Percentiles rank a stretch among this genome's conserved stretches.
Conservation (phyloP, 2,113 vertebrate species). For the Puffinus mauretanicus region DNA sequence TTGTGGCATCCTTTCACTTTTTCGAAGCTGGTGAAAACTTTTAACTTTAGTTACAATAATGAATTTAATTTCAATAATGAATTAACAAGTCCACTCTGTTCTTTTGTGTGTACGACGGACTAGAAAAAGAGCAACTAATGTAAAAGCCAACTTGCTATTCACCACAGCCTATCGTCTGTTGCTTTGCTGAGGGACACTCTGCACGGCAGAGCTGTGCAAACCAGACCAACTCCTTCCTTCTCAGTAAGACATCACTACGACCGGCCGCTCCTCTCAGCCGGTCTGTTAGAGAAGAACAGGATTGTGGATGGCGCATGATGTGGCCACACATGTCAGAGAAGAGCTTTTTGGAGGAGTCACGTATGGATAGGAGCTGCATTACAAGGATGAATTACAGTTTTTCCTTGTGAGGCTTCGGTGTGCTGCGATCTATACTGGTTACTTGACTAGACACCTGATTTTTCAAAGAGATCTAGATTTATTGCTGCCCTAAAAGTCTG, state of each 20-base stretch:
- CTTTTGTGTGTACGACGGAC: not conserved
- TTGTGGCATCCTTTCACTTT: not conserved
- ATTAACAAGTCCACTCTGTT: not conserved
- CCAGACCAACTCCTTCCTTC: slow-evolving; percentile 21
- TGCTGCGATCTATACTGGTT: not conserved
- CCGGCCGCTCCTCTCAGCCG: not conserved
- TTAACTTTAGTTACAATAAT: not conserved
- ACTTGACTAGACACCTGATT: not conserved
- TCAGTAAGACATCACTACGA: not conserved
- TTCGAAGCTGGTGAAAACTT: not conserved
- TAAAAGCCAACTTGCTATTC: slow-evolving; percentile 54
- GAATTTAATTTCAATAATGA: not conserved
- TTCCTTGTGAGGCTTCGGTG: not conserved
- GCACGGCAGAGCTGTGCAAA: not conserved
- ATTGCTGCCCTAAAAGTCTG: slow-evolving; percentile 1
- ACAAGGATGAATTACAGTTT: slow-evolving; percentile 5
- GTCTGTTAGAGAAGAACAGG: not conserved
- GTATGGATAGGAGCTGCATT: not conserved
- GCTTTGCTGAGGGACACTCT: slow-evolving; percentile 23
- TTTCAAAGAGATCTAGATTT: slow-evolving; percentile 9
- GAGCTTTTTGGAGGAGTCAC: not conserved
- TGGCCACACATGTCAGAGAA: not conserved
- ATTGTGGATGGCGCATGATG: not conserved
- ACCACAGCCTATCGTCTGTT: slow-evolving; percentile 39
- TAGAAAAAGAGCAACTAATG: not conserved